Percentiles rank a stretch among this genome's conserved stretches.
Conservation (phyloP, 2,113 vertebrate genomes). For the Xerus inauris region DNA sequence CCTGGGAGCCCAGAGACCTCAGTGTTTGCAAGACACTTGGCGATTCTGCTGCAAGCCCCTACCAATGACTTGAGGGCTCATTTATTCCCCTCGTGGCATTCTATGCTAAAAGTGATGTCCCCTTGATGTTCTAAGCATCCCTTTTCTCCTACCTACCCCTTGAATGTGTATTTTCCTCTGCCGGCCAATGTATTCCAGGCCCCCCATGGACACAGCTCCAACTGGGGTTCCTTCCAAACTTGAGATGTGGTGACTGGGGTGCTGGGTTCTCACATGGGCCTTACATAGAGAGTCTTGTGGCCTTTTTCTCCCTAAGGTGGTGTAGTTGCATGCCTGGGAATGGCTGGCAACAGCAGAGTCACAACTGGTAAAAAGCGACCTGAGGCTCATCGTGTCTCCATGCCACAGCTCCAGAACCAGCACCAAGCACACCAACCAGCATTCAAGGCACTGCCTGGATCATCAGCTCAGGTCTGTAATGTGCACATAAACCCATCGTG, state of each 20-base stretch:
- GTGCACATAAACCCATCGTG: rapidly evolving
- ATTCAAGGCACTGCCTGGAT: background rate
- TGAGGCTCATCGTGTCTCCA: background rate
- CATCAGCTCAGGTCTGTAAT: background rate
- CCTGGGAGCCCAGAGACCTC: background rate
- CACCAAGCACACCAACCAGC: no score
- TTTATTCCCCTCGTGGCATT: background rate
- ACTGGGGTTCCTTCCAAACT: background rate
- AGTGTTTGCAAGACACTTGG: background rate
- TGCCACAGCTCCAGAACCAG: background rate
- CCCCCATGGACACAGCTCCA: background rate
- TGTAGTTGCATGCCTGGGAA: rapidly evolving
- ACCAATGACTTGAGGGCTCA: background rate
- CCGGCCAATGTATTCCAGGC: rapidly evolving
- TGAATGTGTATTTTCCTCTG: background rate
- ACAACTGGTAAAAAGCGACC: background rate
- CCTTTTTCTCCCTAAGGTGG: rapidly evolving
- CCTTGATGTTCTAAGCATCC: background rate
- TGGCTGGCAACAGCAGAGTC: no score
- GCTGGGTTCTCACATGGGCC: background rate
- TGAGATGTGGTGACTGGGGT: background rate
- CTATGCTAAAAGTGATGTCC: background rate
- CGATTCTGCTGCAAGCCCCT: background rate
- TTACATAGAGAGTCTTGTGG: background rate
- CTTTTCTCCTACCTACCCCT: background rate